Conservation (phyloP, 2,797 vertebrate species). For the Schizopygopsis pylzovi region DNA sequence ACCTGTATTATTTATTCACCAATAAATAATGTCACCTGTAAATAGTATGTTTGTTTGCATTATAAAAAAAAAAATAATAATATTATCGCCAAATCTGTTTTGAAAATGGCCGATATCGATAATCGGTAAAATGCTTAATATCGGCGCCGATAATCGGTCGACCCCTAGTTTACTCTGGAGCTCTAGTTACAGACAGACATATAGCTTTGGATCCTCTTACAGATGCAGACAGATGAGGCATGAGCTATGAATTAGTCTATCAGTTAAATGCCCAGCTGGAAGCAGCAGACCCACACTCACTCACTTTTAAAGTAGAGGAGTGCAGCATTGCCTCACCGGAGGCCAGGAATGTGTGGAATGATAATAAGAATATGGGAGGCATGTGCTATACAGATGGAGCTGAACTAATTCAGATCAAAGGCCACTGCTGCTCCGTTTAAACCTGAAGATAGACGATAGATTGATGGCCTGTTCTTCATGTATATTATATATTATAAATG, state of each 20-base stretch:
- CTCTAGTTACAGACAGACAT: not conserved
- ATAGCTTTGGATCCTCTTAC: not conserved
- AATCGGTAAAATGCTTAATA: too few relatives aligned
- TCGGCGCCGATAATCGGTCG: too few relatives aligned
- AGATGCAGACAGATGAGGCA: constrained; percentile 12
- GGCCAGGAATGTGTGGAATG: constrained; percentile 48
- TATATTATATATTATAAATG: not conserved
- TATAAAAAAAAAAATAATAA: too few relatives aligned
- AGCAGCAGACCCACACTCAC: constrained; percentile 12
- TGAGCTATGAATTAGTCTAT: constrained; percentile 26
- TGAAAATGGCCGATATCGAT: too few relatives aligned
- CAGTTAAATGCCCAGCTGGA: constrained; percentile 40
- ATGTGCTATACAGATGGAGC: constrained; percentile 34
- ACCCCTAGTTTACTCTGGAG: not conserved
- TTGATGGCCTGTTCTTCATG: not conserved
- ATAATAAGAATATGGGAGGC: constrained; percentile 42
- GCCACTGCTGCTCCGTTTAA: not conserved
- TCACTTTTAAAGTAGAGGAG: constrained; percentile 8
- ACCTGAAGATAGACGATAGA: not conserved
- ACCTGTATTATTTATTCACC: too few relatives aligned
- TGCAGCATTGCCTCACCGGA: constrained; percentile 47
- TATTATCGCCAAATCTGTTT: too few relatives aligned
- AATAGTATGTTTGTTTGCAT: too few relatives aligned
- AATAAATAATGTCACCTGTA: too few relatives aligned
- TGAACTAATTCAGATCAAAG: constrained; percentile 21